A percentile compares a stretch with the other conserved stretches of the same genome.
Evolutionary conservation across 2,888 invertebrate genomes (phyloP).

Genomic region (Volucella inflata): DNA sequence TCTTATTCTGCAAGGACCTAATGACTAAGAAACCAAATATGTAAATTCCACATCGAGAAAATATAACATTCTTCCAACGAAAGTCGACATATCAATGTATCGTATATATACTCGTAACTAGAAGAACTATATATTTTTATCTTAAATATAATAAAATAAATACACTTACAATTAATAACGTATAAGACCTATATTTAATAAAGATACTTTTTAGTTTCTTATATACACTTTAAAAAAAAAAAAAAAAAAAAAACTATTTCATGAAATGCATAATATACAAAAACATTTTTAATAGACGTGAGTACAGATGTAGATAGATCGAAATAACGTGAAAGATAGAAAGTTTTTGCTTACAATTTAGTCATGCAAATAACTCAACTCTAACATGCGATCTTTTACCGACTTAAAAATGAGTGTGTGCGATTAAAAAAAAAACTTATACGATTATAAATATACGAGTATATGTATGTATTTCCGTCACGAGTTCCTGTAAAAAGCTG

Average conservation of each 20-base stretch:
- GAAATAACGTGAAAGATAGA: slow-evolving; percentile 13
- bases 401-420: slow-evolving; percentile 13
- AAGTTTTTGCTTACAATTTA: slow-evolving; percentile 7
- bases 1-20: too few relatives aligned
- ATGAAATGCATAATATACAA: background rate
- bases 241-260: background rate
- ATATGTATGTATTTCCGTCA: background rate
- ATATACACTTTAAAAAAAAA: background rate
- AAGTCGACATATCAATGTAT: too few relatives aligned
- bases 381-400: slow-evolving; percentile 48
- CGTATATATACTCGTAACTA: too few relatives aligned
- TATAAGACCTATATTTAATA: too few relatives aligned
- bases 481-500: slow-evolving; percentile 73
- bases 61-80: too few relatives aligned
- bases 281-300: background rate
- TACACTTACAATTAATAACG: too few relatives aligned
- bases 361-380: slow-evolving; percentile 54
- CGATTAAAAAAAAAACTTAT: background rate
- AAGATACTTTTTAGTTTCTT: too few relatives aligned
- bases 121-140: too few relatives aligned
- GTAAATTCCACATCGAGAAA: too few relatives aligned
- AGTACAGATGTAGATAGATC: slow-evolving; percentile 29
- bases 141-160: too few relatives aligned
- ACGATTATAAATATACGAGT: too few relatives aligned
- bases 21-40: too few relatives aligned